Evolutionary conservation across 2,113 vertebrate species (phyloP), one percentile per base, ranked within the genome.

Genomic region (Scopus umbretta): DNA sequence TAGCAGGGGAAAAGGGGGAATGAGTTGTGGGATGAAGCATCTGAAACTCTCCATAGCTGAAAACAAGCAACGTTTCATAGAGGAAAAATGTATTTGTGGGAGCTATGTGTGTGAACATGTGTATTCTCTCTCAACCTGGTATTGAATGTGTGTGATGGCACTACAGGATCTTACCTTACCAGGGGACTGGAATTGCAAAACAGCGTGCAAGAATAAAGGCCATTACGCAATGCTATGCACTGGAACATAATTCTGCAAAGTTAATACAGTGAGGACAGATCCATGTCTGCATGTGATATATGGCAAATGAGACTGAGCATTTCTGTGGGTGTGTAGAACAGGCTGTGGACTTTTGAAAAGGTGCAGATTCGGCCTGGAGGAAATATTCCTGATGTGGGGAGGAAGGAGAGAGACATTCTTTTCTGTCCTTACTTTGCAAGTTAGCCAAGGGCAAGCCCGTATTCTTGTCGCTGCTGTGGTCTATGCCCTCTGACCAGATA

Each of bases 61-160:
- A 56, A 86, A 92, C 75, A 59, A 15, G 18, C 11, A 72, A 29
- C 0, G 1, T 72, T 80, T 94, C 71, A 32, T 70, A 21, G 52
- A 86, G 43, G 52, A 74, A 73, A 88, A 81, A 42, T 6, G 1
- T 47, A 27, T 75, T 32, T 76, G 16, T 40, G 50, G n/a, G 21
- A 93, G 29, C 16, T 58, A 6, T 26, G 63, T 3, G 0, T 56
- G 53, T 53, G 62, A 58, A 50, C 6, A 19, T 0, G 0, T 55
- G 29, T 49, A 38, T 75, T 92, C 21, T 86, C 47, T 92, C 40
- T 81, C 76, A 80, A 16, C 16, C 62, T 80, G 32, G 23, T 76
- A 36, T 11, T 76, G 73, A 71, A 45, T 29, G 25, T 67, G 29
- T 75, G 34, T 59, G 38, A 66, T 63, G 49, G 50, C 27, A 73